These are phyloP conservation scores for Drosophila orena DNA, from an alignment of 1,140 invertebrate genomes.

Conservation along the genomic window DNA sequence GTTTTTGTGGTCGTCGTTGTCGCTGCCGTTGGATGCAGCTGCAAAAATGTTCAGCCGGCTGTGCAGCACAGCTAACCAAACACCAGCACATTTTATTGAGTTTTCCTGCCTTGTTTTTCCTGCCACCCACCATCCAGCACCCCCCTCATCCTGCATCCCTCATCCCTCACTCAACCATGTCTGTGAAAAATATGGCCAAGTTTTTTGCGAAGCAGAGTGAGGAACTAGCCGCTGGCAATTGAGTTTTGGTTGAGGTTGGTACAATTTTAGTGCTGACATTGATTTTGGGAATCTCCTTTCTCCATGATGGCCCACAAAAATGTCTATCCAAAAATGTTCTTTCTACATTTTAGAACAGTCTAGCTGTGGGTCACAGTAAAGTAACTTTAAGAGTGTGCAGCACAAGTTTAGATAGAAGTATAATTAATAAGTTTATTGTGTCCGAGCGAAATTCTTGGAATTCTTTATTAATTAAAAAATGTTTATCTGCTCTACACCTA, in stretches of 20 bases:
- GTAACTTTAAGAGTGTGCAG: too few species aligned
- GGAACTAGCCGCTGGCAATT: slow-evolving; percentile 11
- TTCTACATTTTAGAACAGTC: too few species aligned
- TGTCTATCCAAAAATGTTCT: background rate
- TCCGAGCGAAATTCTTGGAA: background rate
- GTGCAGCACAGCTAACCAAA: slow-evolving; percentile 22
- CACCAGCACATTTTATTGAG: slow-evolving; percentile 33
- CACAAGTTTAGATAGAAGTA: too few species aligned
- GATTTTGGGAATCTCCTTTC: background rate
- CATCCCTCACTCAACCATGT: background rate
- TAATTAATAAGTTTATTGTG: background rate
- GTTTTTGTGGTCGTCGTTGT: slow-evolving; percentile 28
- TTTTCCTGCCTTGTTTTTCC: slow-evolving; percentile 24
- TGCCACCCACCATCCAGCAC: background rate
- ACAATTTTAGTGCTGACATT: slow-evolving; percentile 23
- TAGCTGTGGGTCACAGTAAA: too few species aligned
- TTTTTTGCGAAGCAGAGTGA: background rate
- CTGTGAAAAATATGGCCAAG: slow-evolving; percentile 28
- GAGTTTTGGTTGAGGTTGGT: background rate
- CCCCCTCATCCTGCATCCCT: background rate
- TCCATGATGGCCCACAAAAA: background rate
- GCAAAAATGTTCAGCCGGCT: slow-evolving; percentile 34
- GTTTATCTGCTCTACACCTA: background rate
- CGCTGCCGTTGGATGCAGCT: slow-evolving; percentile 17
- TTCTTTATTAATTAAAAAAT: background rate